phyloP scores from a whole-genome alignment of 2,888 invertebrate genomes.

The Melieria picta region DNA sequence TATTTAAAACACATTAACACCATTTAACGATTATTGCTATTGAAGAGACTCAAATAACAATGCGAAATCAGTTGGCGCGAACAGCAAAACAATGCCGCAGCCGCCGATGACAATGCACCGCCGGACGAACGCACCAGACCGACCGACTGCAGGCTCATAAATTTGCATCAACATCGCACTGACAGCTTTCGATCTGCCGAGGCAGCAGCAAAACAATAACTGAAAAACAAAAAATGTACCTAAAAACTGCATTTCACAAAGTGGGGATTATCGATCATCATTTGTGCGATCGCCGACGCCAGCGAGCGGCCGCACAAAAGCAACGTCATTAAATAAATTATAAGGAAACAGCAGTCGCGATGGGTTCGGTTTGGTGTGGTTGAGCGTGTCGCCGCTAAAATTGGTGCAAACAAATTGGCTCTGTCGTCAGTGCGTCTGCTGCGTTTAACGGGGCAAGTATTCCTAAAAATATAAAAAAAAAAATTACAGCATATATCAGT shows the following conservation, averaged over 20 bases:
- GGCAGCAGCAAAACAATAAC: slow-evolving; percentile 15
- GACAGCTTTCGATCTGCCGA: slow-evolving; percentile 41
- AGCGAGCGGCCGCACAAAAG: slow-evolving; percentile 29
- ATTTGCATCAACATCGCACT: slow-evolving; percentile 39
- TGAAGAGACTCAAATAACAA: slow-evolving; percentile 39
- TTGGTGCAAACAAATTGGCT: slow-evolving; percentile 49
- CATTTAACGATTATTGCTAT: slow-evolving; percentile 56
- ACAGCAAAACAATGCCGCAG: not conserved
- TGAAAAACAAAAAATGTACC: slow-evolving; percentile 52
- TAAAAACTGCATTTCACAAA: slow-evolving; percentile 46
- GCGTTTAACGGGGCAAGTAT: not conserved
- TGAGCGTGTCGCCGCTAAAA: slow-evolving; percentile 29
- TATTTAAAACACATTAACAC: slow-evolving; percentile 61
- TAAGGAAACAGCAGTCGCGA: slow-evolving; percentile 45
- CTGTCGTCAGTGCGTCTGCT: slow-evolving; percentile 43
- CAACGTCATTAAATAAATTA: slow-evolving; percentile 60
- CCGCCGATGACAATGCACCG: not conserved
- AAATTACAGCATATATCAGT: not conserved
- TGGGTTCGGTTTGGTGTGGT: not conserved
- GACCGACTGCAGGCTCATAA: slow-evolving; percentile 36
- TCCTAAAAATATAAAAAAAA: not conserved
- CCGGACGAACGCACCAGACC: too few relatives aligned
- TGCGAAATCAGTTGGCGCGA: not conserved
- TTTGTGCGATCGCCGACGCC: slow-evolving; percentile 39
- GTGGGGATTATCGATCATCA: slow-evolving; percentile 32